Evolutionary conservation across 1,140 invertebrate species (phyloP).

Genomic region (Drosophila hydei): DNA sequence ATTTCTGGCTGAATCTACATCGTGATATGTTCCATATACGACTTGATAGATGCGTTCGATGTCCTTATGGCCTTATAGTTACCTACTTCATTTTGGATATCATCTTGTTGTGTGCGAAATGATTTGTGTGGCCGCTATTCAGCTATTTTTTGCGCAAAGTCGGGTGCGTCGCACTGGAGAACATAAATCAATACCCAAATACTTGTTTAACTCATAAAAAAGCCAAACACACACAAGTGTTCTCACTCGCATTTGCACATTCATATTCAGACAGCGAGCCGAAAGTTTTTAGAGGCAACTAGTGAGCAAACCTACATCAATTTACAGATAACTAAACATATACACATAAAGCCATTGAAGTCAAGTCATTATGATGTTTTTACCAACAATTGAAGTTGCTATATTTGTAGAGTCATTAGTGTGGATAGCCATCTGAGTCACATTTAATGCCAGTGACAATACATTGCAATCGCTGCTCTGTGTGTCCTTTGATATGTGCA

Average conservation of each 20-base stretch:
- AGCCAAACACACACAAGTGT: constrained; percentile 2
- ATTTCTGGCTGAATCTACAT: constrained; percentile 48
- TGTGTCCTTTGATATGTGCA: too few relatives aligned
- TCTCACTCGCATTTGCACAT: constrained; percentile 3
- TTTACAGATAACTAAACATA: neutral
- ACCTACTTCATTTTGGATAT: neutral
- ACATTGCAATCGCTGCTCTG: neutral
- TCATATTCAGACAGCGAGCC: constrained; percentile 3
- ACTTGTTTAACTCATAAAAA: constrained; percentile 14
- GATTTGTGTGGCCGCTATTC: constrained; percentile 59
- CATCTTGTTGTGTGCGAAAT: constrained; percentile 28
- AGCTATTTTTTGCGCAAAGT: constrained; percentile 32
- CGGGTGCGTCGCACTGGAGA: constrained; percentile 18
- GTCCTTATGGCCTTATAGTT: constrained; percentile 24
- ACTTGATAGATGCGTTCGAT: constrained; percentile 29
- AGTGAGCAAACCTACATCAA: constrained; percentile 1
- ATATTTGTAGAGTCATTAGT: constrained; percentile 60
- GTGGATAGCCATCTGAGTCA: constrained; percentile 31
- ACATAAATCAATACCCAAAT: constrained; percentile 53
- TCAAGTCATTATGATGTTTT: constrained; percentile 22
- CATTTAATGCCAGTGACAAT: neutral
- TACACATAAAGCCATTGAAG: neutral
- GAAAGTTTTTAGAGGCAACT: constrained; percentile 26
- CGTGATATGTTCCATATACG: neutral
- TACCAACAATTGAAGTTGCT: constrained; percentile 52